Evolutionary conservation across 2,888 invertebrate species (phyloP), one percentile per base, ranked within the genome.

Genomic region (Pheosia tremula): DNA sequence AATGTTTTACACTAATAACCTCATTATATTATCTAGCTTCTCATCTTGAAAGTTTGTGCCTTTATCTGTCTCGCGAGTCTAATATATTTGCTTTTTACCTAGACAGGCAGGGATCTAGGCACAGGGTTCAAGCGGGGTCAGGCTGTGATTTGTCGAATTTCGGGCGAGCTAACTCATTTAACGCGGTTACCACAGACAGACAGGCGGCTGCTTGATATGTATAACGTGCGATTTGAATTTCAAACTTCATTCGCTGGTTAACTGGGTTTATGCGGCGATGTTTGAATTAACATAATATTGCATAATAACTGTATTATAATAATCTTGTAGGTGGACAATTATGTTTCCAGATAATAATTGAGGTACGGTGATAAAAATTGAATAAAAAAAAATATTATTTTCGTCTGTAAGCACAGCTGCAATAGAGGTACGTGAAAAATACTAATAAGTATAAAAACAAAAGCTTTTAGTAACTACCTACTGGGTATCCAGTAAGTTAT

Each of bases 171-270:
- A 80, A 79, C 75, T 72, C 71, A 60, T 56, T 73, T 82, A 83
- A 83, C 76, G 70, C 67, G 79, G 80, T 84, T 84, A 83, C 71
- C 75, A 72, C 73, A 73, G 72, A 77, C 79, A 81, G 81, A 75
- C 80, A 71, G 71, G 67, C 72, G 71, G 68, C 72, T 66, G 72
- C 67, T 72, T 74, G 75, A 79, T 78, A 75, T 78, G 80, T 82
- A 80, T 81, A 79, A 80, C 79, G 75, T 71, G 78, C 77, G 71
- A 84, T 84, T 84, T 83, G 85, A 84, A 84, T 83, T 80, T 79
- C 81, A 80, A 84, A 83, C 76, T 68, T 61, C 66, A 65, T 63
- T 71, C 70, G 66, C 57, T 61, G 66, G 73, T 71, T 72, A 74
- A 76, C 68, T 69, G 72, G 67, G 68, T 69, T 66, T 69, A n/a